phyloP scores from a whole-genome alignment of 2,888 invertebrate genomes.

The Drosophila maculinotata region DNA sequence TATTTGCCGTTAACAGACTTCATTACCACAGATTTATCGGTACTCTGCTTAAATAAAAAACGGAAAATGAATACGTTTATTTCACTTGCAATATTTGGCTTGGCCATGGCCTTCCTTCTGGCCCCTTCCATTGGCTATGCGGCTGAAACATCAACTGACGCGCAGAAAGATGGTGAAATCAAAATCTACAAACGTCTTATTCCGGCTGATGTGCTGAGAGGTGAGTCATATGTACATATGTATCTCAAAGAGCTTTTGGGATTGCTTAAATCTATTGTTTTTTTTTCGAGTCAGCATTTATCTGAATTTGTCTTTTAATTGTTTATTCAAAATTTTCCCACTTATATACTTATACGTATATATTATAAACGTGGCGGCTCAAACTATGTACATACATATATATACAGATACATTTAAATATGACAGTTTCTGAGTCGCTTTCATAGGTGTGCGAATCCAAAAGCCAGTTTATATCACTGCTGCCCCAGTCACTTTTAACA shows the following conservation, averaged over 20 bases:
- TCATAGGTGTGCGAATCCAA: constrained; percentile 22
- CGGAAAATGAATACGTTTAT: constrained; percentile 34
- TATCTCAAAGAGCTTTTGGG: neutral
- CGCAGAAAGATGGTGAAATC: constrained; percentile 85
- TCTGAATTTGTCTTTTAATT: neutral
- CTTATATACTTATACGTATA: neutral
- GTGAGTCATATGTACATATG: constrained; percentile 85
- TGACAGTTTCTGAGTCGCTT: constrained; percentile 8
- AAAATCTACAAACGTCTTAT: constrained; percentile 93
- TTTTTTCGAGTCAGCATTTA: no score
- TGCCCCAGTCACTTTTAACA: constrained; percentile 1
- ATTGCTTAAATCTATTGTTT: neutral
- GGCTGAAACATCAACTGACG: constrained; percentile 29
- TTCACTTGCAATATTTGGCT: constrained; percentile 19
- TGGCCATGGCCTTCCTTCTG: constrained; percentile 29
- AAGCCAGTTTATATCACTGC: constrained; percentile 27
- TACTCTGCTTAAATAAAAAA: constrained; percentile 6
- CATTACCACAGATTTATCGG: constrained; percentile 5
- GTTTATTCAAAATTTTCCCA: neutral
- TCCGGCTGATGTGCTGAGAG: constrained; percentile 95
- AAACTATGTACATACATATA: neutral
- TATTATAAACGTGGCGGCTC: constrained; percentile 7
- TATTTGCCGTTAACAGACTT: no score
- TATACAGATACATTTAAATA: neutral
- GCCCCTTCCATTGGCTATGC: constrained; percentile 11